These are phyloP conservation scores for Eidolon dupreanum DNA, from an alignment of 2,797 vertebrate species.

Conservation along the genomic window DNA sequence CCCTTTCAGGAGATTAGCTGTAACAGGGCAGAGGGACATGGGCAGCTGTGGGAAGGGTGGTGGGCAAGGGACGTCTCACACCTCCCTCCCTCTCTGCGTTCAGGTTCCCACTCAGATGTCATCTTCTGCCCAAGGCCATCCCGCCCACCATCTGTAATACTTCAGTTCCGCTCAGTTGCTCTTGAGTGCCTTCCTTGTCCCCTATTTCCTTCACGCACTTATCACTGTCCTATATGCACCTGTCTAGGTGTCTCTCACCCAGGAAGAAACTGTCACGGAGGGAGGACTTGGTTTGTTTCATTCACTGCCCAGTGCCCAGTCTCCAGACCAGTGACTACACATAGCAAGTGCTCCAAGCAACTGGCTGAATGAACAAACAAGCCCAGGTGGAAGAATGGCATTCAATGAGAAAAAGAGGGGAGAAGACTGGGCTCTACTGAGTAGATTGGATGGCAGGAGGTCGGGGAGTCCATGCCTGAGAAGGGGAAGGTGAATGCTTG, in stretches of 20 bases:
- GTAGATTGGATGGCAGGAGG: background rate
- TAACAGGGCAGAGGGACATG: background rate
- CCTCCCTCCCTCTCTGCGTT: background rate
- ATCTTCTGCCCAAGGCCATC: background rate
- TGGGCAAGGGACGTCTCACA: fast-evolving
- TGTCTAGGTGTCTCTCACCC: background rate
- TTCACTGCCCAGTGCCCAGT: background rate
- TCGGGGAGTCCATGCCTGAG: too few relatives aligned
- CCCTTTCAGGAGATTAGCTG: background rate
- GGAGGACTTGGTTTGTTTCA: background rate
- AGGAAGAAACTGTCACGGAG: background rate
- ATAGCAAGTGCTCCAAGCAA: background rate
- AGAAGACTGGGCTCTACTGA: fast-evolving
- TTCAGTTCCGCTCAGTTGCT: fast-evolving
- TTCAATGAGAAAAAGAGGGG: too few relatives aligned
- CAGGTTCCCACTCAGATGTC: background rate
- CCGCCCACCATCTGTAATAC: fast-evolving
- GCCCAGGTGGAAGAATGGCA: background rate
- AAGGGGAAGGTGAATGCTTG: background rate
- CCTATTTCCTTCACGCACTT: background rate
- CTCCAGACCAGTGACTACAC: background rate
- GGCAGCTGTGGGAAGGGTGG: fast-evolving
- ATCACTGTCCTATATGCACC: background rate
- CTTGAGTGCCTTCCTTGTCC: background rate
- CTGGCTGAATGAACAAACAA: background rate